Evolutionary conservation across 2,888 invertebrate species (phyloP), one percentile per base, ranked within the genome.

Genomic region (Monoplex corrugatus): DNA sequence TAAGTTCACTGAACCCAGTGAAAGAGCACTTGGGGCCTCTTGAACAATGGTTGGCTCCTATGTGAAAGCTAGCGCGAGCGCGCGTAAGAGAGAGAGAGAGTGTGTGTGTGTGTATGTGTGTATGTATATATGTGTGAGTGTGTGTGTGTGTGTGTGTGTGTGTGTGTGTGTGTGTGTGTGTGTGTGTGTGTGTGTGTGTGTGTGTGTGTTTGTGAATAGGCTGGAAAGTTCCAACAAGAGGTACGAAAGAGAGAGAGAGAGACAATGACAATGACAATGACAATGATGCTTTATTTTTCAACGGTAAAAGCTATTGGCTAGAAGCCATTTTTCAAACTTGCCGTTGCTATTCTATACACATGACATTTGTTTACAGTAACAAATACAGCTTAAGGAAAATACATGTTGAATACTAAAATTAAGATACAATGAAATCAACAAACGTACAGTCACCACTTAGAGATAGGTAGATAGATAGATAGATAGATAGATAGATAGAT

Each of bases 81-180:
- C 8, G 50, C 8, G 50, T 13, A 19, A 50, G 50, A 50, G 50
- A 50, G 50, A 50, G 50, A 50, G 50, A 50, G 13, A 63, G 63
- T 63, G 13, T 63, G 63, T 63, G 23, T 23, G 63, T 63, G 63
- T 63, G 13, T 63, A 3, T 63, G 13, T 16, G 23, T 63, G 13
- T 63, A 28, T 63, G 63, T 63, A 28, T 63, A 3, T 63, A 28
- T 63, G 13, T 63, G 63, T 63, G 23, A 23, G 63, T 63, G 13
- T 63, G 13, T 63, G 63, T 63, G 13, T 78, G 78, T 78, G 35
- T 78, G 78, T 78, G 35, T 78, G 78, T 80, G 38, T 80, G 80
- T 23, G 63, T 63, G 63, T 63, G 13, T 63, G 13, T 63, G 13
- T 16, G 23, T 63, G 13, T 63, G 63, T 63, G 63, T 63, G 63